These are phyloP conservation scores for Chloroceryle inda DNA, from an alignment of 2,797 vertebrate genomes.

Conservation along the genomic window DNA sequence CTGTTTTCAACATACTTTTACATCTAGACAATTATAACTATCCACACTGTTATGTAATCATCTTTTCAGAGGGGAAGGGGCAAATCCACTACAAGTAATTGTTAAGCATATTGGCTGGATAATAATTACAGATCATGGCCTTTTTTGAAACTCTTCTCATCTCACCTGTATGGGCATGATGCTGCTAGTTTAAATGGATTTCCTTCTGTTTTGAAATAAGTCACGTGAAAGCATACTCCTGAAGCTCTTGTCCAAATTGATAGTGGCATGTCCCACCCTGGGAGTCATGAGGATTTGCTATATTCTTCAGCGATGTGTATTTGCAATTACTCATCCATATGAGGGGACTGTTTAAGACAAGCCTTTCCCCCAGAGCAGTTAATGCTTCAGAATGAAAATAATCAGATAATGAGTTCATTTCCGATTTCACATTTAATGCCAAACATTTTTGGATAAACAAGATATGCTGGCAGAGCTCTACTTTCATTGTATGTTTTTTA, in stretches of 20 bases:
- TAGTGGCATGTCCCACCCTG: background rate
- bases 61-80: background rate
- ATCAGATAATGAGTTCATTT: constrained; percentile 85
- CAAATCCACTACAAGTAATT: background rate
- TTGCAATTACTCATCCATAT: constrained; percentile 73
- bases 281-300: background rate
- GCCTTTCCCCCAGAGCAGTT: constrained; percentile 76
- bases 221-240: background rate
- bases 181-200: constrained; percentile 7
- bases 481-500: constrained; percentile 78
- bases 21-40: background rate
- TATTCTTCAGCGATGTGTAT: constrained; percentile 27
- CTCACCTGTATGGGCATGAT: constrained; percentile 4
- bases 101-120: background rate
- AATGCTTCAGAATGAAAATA: constrained; percentile 83
- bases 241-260: constrained; percentile 7
- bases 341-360: constrained; percentile 69
- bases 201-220: constrained; percentile 37
- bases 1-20: background rate
- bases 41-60: background rate
- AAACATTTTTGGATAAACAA: constrained; percentile 81
- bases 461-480: constrained; percentile 70
- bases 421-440: constrained; percentile 80
- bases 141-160: constrained; percentile 12
- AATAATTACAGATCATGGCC: background rate